These are phyloP conservation scores for Sterrhoptilus dennistouni DNA, from an alignment of 2,113 vertebrate genomes.

Conservation along the genomic window DNA sequence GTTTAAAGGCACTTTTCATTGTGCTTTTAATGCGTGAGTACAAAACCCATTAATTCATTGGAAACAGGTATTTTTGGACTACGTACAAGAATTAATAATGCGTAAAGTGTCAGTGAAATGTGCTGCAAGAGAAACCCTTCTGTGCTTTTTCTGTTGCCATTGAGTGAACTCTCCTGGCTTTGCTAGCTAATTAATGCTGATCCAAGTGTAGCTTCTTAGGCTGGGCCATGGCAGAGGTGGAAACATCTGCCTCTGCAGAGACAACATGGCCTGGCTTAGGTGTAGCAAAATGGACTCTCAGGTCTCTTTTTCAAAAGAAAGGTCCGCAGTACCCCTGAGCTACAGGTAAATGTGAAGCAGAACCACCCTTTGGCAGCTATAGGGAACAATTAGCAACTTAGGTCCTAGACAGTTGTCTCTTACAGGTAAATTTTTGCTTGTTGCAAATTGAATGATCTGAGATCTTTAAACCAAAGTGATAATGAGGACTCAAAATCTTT, in stretches of 20 bases:
- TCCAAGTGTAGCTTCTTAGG: not conserved
- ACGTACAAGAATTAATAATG: not conserved
- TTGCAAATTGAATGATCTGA: not conserved
- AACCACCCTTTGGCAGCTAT: not conserved
- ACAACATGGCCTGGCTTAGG: not conserved
- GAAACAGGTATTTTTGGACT: not conserved
- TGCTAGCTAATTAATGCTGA: not conserved
- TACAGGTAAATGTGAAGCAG: not conserved
- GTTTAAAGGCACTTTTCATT: not conserved
- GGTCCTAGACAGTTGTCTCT: not conserved
- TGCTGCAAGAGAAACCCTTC: not conserved
- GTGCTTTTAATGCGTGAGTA: not conserved
- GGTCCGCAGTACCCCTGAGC: not conserved
- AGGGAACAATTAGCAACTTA: not conserved
- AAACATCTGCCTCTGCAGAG: not conserved
- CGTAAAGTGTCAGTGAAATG: not conserved
- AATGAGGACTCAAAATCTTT: not conserved
- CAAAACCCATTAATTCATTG: accelerated
- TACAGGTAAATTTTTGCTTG: not conserved
- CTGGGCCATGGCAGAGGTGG: accelerated
- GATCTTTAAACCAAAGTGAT: not conserved
- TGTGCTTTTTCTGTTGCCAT: not conserved
- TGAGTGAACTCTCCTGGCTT: not conserved
- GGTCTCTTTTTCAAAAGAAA: not conserved
- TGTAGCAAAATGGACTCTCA: not conserved